These are phyloP conservation scores for Sebastes itinus DNA, from an alignment of 2,797 vertebrate genomes.

Conservation along the genomic window DNA sequence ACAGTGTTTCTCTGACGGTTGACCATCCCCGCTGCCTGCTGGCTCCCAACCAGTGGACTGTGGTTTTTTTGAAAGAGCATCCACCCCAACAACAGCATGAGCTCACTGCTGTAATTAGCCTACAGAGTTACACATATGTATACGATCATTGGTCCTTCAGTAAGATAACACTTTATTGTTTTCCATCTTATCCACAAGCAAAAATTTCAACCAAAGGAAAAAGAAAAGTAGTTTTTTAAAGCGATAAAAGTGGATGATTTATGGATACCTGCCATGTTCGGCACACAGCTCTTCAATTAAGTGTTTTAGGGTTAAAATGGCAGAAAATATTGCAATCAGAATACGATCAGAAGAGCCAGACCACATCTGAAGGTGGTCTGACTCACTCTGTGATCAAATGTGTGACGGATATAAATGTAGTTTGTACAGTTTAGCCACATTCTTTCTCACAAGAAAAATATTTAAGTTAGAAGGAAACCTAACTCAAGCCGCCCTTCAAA, in stretches of 20 bases:
- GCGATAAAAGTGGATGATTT: neutral
- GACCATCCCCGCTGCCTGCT: slow-evolving; percentile 52
- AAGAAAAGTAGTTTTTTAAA: neutral
- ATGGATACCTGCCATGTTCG: neutral
- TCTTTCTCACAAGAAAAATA: neutral
- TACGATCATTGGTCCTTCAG: slow-evolving; percentile 8
- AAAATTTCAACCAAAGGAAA: neutral
- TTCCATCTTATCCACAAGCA: neutral
- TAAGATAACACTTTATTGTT: slow-evolving; percentile 37
- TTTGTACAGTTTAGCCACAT: neutral
- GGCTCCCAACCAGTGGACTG: slow-evolving; percentile 46
- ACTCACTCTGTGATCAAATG: neutral
- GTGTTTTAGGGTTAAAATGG: neutral
- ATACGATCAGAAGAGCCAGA: neutral
- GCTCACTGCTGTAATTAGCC: slow-evolving; percentile 57
- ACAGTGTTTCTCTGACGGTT: slow-evolving; percentile 61
- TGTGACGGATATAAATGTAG: neutral
- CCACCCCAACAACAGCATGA: slow-evolving; percentile 59
- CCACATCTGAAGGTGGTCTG: slow-evolving; percentile 19
- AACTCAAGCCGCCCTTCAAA: neutral
- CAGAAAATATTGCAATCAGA: neutral
- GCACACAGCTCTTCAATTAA: neutral
- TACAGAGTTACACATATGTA: slow-evolving; percentile 34
- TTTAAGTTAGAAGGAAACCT: neutral
- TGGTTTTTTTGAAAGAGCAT: slow-evolving; percentile 57